Percentiles rank a stretch among this genome's conserved stretches.
Conservation (phyloP, 2,113 vertebrate genomes). For the Phalacrocorax carbo region DNA sequence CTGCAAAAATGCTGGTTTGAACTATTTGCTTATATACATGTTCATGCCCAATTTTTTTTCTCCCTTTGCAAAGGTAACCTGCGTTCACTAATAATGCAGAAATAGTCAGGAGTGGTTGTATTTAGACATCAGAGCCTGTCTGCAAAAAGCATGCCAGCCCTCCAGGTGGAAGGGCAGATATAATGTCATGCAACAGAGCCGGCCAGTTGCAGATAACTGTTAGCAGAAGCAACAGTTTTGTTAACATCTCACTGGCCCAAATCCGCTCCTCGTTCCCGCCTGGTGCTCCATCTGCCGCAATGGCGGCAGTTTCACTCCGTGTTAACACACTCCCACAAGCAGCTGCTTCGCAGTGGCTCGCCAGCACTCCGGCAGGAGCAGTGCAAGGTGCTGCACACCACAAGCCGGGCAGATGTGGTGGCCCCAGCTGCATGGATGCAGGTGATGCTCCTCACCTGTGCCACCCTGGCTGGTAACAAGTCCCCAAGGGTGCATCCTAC, state of each 20-base stretch:
- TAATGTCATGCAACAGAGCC: fast-evolving
- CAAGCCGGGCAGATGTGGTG: fast-evolving
- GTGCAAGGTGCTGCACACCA: fast-evolving
- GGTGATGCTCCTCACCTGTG: fast-evolving
- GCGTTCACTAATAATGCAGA: background rate
- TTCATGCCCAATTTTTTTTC: fast-evolving
- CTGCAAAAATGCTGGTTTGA: background rate
- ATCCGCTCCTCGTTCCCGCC: fast-evolving
- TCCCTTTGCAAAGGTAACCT: background rate
- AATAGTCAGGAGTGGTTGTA: background rate
- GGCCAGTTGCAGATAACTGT: background rate
- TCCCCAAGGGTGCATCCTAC: background rate
- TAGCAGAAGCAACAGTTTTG: background rate
- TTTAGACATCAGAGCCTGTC: background rate
- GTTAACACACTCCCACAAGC: fast-evolving
- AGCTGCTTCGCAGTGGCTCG: background rate
- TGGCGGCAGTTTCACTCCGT: fast-evolving
- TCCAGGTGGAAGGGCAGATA: background rate
- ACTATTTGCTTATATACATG: background rate
- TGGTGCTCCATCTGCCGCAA: background rate
- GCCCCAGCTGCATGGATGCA: background rate
- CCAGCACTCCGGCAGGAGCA: background rate
- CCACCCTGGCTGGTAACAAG: background rate
- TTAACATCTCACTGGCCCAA: background rate
- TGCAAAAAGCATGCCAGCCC: background rate